Conservation (phyloP, 2,888 invertebrate species). For the Zele albiditarsus region DNA sequence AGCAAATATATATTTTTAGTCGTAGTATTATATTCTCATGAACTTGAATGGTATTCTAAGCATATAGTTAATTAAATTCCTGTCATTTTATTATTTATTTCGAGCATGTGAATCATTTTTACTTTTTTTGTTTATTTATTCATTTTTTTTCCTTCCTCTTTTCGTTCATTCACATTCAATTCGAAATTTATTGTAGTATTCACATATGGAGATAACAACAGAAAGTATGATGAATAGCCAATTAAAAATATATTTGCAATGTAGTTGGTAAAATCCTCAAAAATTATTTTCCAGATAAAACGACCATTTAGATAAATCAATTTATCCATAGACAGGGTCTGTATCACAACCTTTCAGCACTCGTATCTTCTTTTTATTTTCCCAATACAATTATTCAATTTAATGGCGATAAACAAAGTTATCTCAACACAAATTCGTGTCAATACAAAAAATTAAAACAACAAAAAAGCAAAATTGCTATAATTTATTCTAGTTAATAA, state of each 20-base stretch:
- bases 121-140: neutral
- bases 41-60: too few species aligned
- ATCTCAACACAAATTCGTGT: neutral
- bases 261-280: neutral
- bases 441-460: neutral
- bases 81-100: neutral
- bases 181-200: constrained; percentile 6
- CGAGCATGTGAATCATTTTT: neutral
- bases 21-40: neutral
- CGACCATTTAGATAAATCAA: neutral
- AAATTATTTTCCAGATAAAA: constrained; percentile 16
- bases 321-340: neutral
- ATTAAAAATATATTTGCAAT: neutral
- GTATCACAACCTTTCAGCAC: neutral
- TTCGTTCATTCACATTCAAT: neutral
- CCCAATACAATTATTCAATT: neutral
- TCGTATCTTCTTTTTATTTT: neutral
- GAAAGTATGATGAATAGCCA: constrained; percentile 29
- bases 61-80: neutral
- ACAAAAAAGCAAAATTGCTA: neutral
- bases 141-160: neutral
- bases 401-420: neutral
- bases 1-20: neutral
- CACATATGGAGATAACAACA: constrained; percentile 13
- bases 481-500: too few species aligned